Conservation (phyloP, 2,888 invertebrate species). For the Endomychus coccineus region DNA sequence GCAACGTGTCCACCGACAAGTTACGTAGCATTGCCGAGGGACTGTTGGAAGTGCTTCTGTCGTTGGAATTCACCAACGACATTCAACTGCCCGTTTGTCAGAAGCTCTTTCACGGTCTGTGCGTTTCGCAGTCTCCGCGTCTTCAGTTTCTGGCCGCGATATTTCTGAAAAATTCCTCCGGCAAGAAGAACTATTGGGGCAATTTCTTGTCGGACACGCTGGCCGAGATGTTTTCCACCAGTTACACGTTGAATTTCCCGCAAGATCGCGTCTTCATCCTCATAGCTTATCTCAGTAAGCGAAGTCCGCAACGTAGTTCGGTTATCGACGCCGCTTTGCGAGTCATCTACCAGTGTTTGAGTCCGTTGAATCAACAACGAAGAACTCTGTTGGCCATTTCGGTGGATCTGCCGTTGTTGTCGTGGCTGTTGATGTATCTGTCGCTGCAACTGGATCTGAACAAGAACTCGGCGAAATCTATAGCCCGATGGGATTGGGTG, state of each 20-base stretch:
- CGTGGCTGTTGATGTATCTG: conserved; percentile 70
- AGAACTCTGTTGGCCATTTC: conserved; percentile 48
- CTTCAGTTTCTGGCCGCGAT: conserved; percentile 73
- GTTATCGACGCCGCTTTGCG: conserved; percentile 58
- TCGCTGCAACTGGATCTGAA: conserved; percentile 60
- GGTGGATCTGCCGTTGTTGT: conserved; percentile 59
- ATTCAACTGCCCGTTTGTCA: conserved; percentile 48
- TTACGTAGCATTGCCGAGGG: conserved; percentile 74
- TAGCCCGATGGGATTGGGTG: conserved; percentile 81
- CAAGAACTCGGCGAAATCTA: conserved; percentile 22
- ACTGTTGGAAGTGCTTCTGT: conserved; percentile 70
- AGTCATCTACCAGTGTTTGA: conserved; percentile 52
- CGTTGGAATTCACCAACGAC: conserved; percentile 32
- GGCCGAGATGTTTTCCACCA: conserved; percentile 68
- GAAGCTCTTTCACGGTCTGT: conserved; percentile 62
- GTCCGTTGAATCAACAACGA: conserved; percentile 41
- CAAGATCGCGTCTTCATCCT: conserved; percentile 85
- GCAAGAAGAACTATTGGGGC: conserved; percentile 68
- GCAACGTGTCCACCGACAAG: conserved; percentile 73
- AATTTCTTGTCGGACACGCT: conserved; percentile 79
- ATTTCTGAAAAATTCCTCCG: conserved; percentile 57
- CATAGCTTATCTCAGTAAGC: conserved; percentile 78
- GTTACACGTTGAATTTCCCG: conserved; percentile 71
- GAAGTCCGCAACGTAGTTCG: conserved; percentile 58
- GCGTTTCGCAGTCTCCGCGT: conserved; percentile 70